phyloP scores from a whole-genome alignment of 2,797 vertebrate species.

The Myripristis murdjan region DNA sequence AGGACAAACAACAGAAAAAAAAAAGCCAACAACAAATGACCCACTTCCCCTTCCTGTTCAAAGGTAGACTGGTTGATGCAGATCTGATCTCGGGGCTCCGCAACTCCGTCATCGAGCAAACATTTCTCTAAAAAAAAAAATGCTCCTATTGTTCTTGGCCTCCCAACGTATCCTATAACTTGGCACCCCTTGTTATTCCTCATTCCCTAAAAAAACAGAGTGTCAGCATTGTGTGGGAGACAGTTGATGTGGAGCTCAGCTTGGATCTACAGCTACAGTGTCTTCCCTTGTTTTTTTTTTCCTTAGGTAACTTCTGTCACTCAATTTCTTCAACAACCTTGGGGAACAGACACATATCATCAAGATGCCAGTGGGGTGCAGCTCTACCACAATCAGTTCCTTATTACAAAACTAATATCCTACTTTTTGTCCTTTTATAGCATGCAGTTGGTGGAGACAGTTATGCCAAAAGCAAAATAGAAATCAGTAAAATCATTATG shows the following conservation, averaged over 20 bases:
- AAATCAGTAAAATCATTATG: no score
- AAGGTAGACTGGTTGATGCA: slow-evolving; percentile 53
- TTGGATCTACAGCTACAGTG: background rate
- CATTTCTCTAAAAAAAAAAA: slow-evolving; percentile 26
- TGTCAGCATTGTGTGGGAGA: slow-evolving; percentile 1
- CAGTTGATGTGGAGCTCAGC: background rate
- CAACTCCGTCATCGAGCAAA: slow-evolving; percentile 42
- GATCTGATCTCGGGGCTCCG: slow-evolving; percentile 7
- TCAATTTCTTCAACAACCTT: background rate
- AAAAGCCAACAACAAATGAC: slow-evolving; percentile 52
- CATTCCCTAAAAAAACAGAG: slow-evolving; percentile 21
- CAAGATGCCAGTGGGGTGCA: no score
- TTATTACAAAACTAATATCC: no score
- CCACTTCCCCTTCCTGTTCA: slow-evolving; percentile 72
- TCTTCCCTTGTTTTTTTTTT: background rate
- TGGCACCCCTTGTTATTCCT: slow-evolving; percentile 17
- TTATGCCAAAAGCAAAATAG: background rate
- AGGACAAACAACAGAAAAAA: slow-evolving; percentile 52
- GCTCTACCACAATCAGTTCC: no score
- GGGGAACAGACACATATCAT: background rate
- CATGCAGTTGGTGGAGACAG: background rate
- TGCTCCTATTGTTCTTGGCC: slow-evolving; percentile 53
- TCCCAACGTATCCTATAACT: slow-evolving; percentile 26
- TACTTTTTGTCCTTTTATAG: no score
- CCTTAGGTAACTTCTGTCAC: background rate